Evolutionary conservation across 2,888 invertebrate genomes (phyloP).

Genomic region (Charanyca ferruginea): DNA sequence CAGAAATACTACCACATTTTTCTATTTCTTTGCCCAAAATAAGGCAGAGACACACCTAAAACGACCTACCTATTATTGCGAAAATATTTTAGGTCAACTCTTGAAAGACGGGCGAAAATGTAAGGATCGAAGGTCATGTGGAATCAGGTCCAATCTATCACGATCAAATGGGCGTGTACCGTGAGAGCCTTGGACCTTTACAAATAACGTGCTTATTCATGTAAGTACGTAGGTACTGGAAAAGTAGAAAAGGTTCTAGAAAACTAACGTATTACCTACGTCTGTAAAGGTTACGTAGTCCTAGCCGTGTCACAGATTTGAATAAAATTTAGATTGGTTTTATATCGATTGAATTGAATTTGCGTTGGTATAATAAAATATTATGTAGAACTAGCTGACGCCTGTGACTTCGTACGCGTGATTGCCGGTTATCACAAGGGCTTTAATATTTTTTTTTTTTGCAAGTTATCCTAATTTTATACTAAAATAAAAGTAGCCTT

Average conservation of each 20-base stretch:
- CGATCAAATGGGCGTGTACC: slow-evolving; percentile 51
- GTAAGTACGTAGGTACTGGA: slow-evolving; percentile 23
- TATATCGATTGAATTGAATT: slow-evolving; percentile 1
- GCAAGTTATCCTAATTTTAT: too few relatives aligned
- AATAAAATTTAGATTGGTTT: slow-evolving; percentile 11
- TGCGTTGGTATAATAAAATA: too few relatives aligned
- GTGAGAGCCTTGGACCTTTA: slow-evolving; percentile 44
- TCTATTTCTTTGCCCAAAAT: neutral
- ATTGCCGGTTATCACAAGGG: too few relatives aligned
- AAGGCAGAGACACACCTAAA: neutral
- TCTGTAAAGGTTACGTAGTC: neutral
- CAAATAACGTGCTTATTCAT: slow-evolving; percentile 50
- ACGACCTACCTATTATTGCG: slow-evolving; percentile 1
- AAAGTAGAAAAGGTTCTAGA: slow-evolving; percentile 18
- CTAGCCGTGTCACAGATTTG: slow-evolving; percentile 23
- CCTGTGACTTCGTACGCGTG: too few relatives aligned
- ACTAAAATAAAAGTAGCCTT: too few relatives aligned
- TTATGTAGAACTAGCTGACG: too few relatives aligned
- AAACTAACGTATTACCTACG: slow-evolving; percentile 22
- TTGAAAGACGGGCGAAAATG: slow-evolving; percentile 41
- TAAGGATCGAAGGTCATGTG: slow-evolving; percentile 43
- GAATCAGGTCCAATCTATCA: slow-evolving; percentile 57
- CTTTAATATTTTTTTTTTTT: too few relatives aligned
- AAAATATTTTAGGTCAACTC: slow-evolving; percentile 39
- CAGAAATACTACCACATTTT: neutral